Evolutionary conservation across 2,113 vertebrate genomes (phyloP).

Genomic region (Setophaga petechia): DNA sequence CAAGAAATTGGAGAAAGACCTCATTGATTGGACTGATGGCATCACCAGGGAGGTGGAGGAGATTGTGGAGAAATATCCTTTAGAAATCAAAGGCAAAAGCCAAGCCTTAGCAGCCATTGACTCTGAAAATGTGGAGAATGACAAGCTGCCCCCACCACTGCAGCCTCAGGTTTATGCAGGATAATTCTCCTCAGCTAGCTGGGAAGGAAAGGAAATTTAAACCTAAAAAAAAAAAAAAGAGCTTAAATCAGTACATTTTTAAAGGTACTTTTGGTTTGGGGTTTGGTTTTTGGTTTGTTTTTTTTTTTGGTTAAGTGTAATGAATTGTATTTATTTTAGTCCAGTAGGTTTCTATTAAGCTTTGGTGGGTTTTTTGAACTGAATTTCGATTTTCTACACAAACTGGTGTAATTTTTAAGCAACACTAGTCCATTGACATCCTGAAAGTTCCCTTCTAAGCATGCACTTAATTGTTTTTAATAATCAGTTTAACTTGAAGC

Average conservation of each 20-base stretch:
- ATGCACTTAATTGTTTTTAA: conserved; percentile 56
- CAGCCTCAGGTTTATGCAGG: conserved; percentile 92
- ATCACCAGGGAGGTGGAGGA: conserved; percentile 86
- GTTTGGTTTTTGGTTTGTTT: background rate
- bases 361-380: conserved; percentile 64
- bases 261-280: conserved; percentile 51
- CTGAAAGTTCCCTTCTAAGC: conserved; percentile 45
- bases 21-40: conserved; percentile 87
- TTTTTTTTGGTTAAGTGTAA: conserved; percentile 40
- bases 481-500: conserved; percentile 16
- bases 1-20: conserved; percentile 86
- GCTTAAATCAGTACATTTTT: conserved; percentile 61
- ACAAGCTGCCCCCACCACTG: conserved; percentile 88
- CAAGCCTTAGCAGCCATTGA: conserved; percentile 85
- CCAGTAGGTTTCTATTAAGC: conserved; percentile 65
- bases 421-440: conserved; percentile 21
- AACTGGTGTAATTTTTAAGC: conserved; percentile 61
- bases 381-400: conserved; percentile 57
- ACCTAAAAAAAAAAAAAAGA: background rate
- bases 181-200: conserved; percentile 59
- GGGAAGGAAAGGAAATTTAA: conserved; percentile 21
- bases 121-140: conserved; percentile 88
- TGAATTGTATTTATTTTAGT: conserved; percentile 76
- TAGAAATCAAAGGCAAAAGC: conserved; percentile 81
- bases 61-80: conserved; percentile 87